Evolutionary conservation across 2,113 vertebrate species (phyloP).

Genomic region (Catagonus wagneri): DNA sequence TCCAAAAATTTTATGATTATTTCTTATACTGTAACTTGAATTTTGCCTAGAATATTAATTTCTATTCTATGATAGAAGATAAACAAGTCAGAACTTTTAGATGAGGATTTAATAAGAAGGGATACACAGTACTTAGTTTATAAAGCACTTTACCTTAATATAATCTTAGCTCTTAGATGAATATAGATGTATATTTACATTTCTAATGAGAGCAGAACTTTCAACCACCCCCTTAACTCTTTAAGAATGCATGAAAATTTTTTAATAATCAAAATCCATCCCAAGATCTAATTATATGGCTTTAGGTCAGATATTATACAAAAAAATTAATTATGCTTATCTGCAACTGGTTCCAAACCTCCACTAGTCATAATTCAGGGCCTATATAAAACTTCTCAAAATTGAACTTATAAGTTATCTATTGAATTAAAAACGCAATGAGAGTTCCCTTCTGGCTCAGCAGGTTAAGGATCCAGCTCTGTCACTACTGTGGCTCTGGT

Average conservation of each 20-base stretch:
- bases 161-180: background rate
- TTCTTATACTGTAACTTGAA: background rate
- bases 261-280: background rate
- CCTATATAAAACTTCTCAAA: background rate
- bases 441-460: too few species aligned
- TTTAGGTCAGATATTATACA: background rate
- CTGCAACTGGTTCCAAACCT: background rate
- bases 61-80: background rate
- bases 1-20: background rate
- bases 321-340: background rate
- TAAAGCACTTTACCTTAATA: background rate
- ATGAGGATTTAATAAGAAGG: background rate
- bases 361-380: background rate
- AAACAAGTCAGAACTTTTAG: background rate
- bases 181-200: background rate
- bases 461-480: too few species aligned
- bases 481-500: too few species aligned
- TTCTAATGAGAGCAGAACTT: background rate
- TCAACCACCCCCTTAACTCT: background rate
- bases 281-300: background rate
- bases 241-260: constrained; percentile 3
- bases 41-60: background rate
- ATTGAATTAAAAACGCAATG: background rate
- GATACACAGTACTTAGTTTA: background rate
- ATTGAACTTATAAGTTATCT: background rate